Evolutionary conservation across 2,888 invertebrate genomes (phyloP).

Genomic region (Hirtodrosophila confusa): DNA sequence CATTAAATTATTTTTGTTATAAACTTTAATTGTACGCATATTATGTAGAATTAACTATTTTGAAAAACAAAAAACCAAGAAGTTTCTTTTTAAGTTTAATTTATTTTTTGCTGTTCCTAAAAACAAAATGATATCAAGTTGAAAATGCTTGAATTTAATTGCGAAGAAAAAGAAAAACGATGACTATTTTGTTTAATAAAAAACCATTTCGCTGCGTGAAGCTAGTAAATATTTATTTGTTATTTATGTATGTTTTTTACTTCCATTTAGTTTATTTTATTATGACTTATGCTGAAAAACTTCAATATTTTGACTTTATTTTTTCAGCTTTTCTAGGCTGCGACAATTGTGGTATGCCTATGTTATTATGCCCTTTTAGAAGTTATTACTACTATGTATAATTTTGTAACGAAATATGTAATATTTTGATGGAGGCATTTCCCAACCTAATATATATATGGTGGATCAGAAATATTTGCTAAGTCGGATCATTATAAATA

Average conservation of each 20-base stretch:
- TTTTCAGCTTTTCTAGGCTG: conserved; percentile 1
- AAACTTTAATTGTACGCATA: conserved; percentile 75
- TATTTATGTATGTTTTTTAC: conserved; percentile 8
- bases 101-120: conserved; percentile 80
- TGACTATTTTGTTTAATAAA: conserved; percentile 78
- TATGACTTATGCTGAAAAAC: not conserved
- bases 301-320: not conserved
- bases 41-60: conserved; percentile 68
- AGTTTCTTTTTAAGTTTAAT: conserved; percentile 74
- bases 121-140: conserved; percentile 53
- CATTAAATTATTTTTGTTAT: conserved; percentile 80
- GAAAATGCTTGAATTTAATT: conserved; percentile 65
- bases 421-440: too few relatives aligned
- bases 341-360: too few relatives aligned
- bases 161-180: conserved; percentile 55
- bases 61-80: conserved; percentile 37
- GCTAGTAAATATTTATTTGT: conserved; percentile 35
- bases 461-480: too few relatives aligned
- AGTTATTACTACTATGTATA: too few relatives aligned
- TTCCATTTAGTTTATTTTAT: not conserved
- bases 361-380: too few relatives aligned
- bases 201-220: conserved; percentile 61
- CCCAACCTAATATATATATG: too few relatives aligned
- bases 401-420: too few relatives aligned
- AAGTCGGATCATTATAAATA: too few relatives aligned